A percentile compares a stretch with the other conserved stretches of the same genome.
Evolutionary conservation across 2,113 vertebrate genomes (phyloP).

Genomic region (Colistium nudipinnis): DNA sequence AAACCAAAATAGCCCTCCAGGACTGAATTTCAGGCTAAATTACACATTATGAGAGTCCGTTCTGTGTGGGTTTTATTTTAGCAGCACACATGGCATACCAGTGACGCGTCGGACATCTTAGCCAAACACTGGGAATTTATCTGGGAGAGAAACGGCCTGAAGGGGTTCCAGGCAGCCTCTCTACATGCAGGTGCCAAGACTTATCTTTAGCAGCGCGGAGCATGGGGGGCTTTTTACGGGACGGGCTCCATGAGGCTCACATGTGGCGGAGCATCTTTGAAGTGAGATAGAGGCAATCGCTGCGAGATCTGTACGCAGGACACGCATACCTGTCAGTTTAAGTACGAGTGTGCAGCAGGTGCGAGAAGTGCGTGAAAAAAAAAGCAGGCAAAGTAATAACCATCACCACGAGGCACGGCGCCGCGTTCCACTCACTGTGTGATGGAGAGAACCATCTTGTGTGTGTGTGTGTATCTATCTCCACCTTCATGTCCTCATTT

Average conservation of each 20-base stretch:
- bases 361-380: constrained; percentile 45
- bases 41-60: constrained; percentile 1
- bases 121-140: constrained; percentile 49
- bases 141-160: constrained; percentile 52
- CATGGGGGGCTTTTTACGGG: constrained; percentile 40
- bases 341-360: constrained; percentile 39
- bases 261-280: constrained; percentile 66
- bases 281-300: constrained; percentile 52
- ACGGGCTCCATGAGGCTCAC: constrained; percentile 50
- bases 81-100: constrained; percentile 22
- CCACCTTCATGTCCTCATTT: constrained; percentile 46
- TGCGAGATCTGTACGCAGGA: constrained; percentile 41
- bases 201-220: constrained; percentile 55
- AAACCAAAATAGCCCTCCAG: constrained; percentile 1
- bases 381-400: constrained; percentile 54
- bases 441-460: constrained; percentile 31
- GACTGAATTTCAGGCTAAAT: constrained; percentile 1
- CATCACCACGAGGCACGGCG: constrained; percentile 36
- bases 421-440: constrained; percentile 34
- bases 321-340: constrained; percentile 33
- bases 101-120: constrained; percentile 26
- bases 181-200: constrained; percentile 55
- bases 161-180: constrained; percentile 48
- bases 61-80: constrained; percentile 30
- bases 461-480: constrained; percentile 18